phyloP scores from a whole-genome alignment of 2,888 invertebrate species.

The Lordiphosa andalusiaca region DNA sequence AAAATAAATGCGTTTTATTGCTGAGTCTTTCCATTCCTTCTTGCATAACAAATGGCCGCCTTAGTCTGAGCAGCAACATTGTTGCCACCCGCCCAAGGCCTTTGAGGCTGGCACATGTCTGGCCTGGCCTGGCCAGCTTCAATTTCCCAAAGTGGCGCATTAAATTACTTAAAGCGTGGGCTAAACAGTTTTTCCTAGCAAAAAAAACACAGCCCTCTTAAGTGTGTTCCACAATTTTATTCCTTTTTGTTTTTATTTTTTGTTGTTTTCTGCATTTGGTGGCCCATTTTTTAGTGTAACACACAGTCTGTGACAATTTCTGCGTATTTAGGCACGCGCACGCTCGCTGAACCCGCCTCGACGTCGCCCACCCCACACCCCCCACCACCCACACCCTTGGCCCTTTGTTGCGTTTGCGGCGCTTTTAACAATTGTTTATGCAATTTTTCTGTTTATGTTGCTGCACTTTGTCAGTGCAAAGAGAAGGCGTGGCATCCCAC shows the following conservation, averaged over 20 bases:
- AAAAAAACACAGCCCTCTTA: slow-evolving; percentile 32
- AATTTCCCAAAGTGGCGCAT: slow-evolving; percentile 53
- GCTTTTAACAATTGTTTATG: slow-evolving; percentile 57
- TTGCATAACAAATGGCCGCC: slow-evolving; percentile 47
- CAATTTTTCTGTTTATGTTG: slow-evolving; percentile 36
- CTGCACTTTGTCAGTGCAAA: slow-evolving; percentile 20
- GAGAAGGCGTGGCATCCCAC: not conserved
- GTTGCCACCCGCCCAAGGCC: slow-evolving; percentile 10
- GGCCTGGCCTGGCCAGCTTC: slow-evolving; percentile 40
- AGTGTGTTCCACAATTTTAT: slow-evolving; percentile 42
- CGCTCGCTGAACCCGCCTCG: slow-evolving; percentile 32
- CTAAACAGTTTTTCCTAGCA: slow-evolving; percentile 33
- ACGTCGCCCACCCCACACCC: not conserved
- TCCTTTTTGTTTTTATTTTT: slow-evolving; percentile 5
- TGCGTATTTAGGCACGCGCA: slow-evolving; percentile 55
- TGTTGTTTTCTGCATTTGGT: slow-evolving; percentile 26
- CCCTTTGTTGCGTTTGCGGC: slow-evolving; percentile 26
- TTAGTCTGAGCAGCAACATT: slow-evolving; percentile 10
- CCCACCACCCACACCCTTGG: not conserved
- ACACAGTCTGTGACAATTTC: slow-evolving; percentile 25
- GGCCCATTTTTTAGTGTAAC: slow-evolving; percentile 27
- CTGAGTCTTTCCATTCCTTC: slow-evolving; percentile 9
- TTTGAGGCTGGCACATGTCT: slow-evolving; percentile 27
- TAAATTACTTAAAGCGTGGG: slow-evolving; percentile 52
- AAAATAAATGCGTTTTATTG: slow-evolving; percentile 56